Evolutionary conservation across 2,888 invertebrate species (phyloP).

Genomic region (Oscheius onirici): DNA sequence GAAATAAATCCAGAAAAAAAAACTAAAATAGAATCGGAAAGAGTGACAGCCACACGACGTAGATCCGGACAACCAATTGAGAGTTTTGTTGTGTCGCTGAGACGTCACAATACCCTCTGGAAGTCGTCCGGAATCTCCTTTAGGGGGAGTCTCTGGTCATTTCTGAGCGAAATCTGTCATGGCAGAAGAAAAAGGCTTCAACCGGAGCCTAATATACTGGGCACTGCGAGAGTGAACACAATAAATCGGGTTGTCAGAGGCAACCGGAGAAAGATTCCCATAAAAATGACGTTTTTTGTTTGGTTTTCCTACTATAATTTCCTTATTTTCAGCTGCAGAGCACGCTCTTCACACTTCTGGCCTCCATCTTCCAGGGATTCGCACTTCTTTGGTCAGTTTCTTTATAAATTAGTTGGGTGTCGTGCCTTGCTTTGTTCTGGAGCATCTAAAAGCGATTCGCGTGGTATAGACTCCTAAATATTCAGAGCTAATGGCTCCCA

Average conservation of each 20-base stretch:
- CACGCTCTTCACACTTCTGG: constrained; percentile 61
- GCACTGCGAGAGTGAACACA: too few species aligned
- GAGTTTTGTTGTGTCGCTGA: neutral
- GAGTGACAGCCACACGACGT: neutral
- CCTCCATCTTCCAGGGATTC: constrained; percentile 60
- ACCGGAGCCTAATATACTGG: too few species aligned
- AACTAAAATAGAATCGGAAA: neutral
- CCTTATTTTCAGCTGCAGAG: constrained; percentile 63
- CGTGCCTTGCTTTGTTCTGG: neutral
- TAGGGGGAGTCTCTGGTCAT: neutral
- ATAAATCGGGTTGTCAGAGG: neutral
- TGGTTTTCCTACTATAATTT: neutral
- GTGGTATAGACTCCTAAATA: neutral
- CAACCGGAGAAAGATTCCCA: neutral
- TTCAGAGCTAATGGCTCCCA: neutral
- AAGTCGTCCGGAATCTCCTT: constrained; percentile 10
- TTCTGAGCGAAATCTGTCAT: neutral
- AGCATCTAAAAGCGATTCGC: neutral
- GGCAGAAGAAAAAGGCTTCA: neutral
- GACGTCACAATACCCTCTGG: constrained; percentile 5
- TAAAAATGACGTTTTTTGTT: neutral
- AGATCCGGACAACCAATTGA: neutral
- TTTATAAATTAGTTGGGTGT: neutral
- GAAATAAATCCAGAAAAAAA: too few species aligned
- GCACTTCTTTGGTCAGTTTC: constrained; percentile 62